These are phyloP conservation scores for Thalpophila matura DNA, from an alignment of 2,888 invertebrate genomes.

Conservation along the genomic window DNA sequence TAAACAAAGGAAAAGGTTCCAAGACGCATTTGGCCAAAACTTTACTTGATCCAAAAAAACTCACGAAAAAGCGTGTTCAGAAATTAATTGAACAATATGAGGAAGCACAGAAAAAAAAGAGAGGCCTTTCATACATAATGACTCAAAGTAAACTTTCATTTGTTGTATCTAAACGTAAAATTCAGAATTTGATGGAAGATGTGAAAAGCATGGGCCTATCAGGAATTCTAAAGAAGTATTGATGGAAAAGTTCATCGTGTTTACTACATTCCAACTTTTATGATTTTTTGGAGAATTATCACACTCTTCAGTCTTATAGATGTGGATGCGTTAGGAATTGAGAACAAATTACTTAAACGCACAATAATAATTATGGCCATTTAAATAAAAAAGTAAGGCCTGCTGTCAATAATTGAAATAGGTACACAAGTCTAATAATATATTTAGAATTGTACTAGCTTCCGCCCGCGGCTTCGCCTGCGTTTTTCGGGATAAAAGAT, in stretches of 20 bases:
- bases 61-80: conserved; percentile 42
- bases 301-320: conserved; percentile 65
- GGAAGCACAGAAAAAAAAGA: conserved; percentile 24
- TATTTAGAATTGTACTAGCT: too few species aligned
- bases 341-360: conserved; percentile 66
- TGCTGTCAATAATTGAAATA: background rate
- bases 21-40: conserved; percentile 16
- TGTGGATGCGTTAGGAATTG: conserved; percentile 65
- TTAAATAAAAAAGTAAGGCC: conserved; percentile 56
- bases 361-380: conserved; percentile 64
- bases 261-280: background rate
- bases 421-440: too few species aligned
- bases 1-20: conserved; percentile 37
- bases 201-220: conserved; percentile 1
- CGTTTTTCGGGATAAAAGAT: too few species aligned
- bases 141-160: conserved; percentile 35
- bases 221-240: background rate
- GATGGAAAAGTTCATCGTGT: background rate
- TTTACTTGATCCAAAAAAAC: conserved; percentile 42
- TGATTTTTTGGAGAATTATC: too few species aligned
- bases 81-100: conserved; percentile 38
- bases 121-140: conserved; percentile 42
- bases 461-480: too few species aligned
- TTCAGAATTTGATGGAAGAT: conserved; percentile 19
- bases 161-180: conserved; percentile 28